Base-by-base conservation (phyloP, 2,888 invertebrate species). In the Drosophila aldrichi region DNA sequence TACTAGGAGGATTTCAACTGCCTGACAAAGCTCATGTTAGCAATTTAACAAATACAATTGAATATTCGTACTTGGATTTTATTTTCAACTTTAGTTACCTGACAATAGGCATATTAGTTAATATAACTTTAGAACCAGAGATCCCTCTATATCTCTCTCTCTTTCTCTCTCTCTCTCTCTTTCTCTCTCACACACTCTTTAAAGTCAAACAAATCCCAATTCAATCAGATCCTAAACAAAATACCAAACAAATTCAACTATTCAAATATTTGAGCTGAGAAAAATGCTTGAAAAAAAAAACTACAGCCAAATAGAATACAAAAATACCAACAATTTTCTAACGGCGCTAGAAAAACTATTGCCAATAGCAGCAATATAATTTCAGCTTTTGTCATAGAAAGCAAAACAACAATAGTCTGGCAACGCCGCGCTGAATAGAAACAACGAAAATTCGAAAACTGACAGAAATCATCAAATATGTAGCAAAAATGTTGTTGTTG, bases 391-490 rank as follows among this genome's bases (percentile, higher is more conserved):
- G 62, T 65, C 54, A 56, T 52, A 8, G 12, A 20, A 12, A 38
- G 22, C 16, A 36, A 20, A 2, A 3, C 36, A 43, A 68, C 18
- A 38, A 38, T 20, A 32, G 18, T 44, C 55, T 59, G 58, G 44
- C 40, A 74, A 48, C 32, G 18, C 34, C 40, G 41, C 7, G 40
- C 25, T 0, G 7, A 18, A 16, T 9, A 36, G 20, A 14, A 48
- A 32, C n/a, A 18, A 0, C 22, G 46, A 54, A 75, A 75, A 51
- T 60, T 60, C 55, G 14, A 64, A 60, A 40, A 56, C 43, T 51
- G 57, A 65, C 70, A 76, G 56, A 58, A 25, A 46, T 71, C 71
- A 75, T 75, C 48, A 75, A 78, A 77, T 60, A 69, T 62, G 76
- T 64, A 64, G 40, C 40, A 22, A 41, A 62, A n/a, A n/a, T 65